Evolutionary conservation across 2,888 invertebrate genomes (phyloP).

Genomic region (Cheilosia vernalis): DNA sequence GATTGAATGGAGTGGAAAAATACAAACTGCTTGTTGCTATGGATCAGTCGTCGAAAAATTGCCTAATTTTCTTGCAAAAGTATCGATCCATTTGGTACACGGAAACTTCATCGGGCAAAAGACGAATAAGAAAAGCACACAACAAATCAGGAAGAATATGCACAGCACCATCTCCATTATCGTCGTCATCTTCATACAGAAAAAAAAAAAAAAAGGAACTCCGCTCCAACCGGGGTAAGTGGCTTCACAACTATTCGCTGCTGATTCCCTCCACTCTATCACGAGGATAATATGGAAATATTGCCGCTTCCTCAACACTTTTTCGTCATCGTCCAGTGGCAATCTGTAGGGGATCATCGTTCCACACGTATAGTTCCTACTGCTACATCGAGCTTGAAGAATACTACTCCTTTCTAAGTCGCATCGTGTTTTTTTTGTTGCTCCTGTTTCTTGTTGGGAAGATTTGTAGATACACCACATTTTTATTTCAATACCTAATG

Average conservation of each 20-base stretch:
- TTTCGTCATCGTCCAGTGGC: background rate
- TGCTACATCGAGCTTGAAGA: background rate
- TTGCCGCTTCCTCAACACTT: slow-evolving; percentile 3
- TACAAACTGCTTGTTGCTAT: no score
- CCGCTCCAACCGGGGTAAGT: slow-evolving; percentile 13
- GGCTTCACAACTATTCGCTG: slow-evolving; percentile 3
- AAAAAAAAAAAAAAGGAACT: slow-evolving; percentile 1
- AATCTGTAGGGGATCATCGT: slow-evolving; percentile 19
- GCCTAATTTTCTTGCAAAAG: background rate
- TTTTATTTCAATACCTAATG: slow-evolving; percentile 12
- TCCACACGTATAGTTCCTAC: background rate
- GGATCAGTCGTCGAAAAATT: background rate
- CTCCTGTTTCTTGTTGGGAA: background rate
- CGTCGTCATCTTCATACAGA: background rate
- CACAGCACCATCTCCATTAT: slow-evolving; percentile 1
- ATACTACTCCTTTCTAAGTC: background rate
- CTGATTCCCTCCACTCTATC: background rate
- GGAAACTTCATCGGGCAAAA: background rate
- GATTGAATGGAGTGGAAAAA: background rate
- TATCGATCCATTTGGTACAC: background rate
- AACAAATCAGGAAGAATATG: no score
- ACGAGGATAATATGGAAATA: slow-evolving; percentile 22
- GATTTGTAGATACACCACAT: slow-evolving; percentile 2
- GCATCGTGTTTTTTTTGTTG: background rate
- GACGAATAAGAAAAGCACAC: no score